Evolutionary conservation across 2,113 vertebrate species (phyloP), one percentile per base, ranked within the genome.

Genomic region (Murina feae): DNA sequence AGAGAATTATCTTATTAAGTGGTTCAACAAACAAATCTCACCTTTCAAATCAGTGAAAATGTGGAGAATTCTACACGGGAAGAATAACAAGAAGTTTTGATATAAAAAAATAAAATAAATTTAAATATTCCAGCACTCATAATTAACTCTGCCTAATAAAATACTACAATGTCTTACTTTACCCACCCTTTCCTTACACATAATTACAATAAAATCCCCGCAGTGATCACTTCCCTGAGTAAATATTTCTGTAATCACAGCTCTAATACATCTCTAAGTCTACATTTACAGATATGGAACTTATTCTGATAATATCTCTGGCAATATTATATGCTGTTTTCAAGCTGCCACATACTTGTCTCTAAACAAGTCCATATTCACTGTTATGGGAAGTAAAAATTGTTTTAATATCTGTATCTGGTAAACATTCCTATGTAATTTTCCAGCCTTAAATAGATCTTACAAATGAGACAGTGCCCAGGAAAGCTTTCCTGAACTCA

Each of bases 81-180:
- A 96, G 28, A 23, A 58, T 21, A 89, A 89, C 0, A 83, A 23
- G 5, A 89, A 66, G 4, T 66, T 93, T 78, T 49, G 18, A 53
- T 49, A 55, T 68, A 5, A 95, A 91, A 91, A 87, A 86, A 89
- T 83, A 80, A 90, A 85, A 74, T 16, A 65, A 7, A 92, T 65
- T 49, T 94, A 28, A 75, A 65, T 53, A 86, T 68, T n/a, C 3
- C 10, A 39, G 37, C 23, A 11, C 16, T 69, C 1, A 74, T 32
- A 96, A 82, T 53, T 66, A 93, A 68, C 30, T 65, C 47, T 75
- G 55, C 55, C 30, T 55, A 44, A 68, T 47, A 83, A 89, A 89
- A 68, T 49, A n/a, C 9, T 68, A 39, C 14, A 76, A 11, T 42
- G 28, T 28, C 71, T 66, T 53, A 76, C 4, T 53, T 83, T 44